Evolutionary conservation across 2,113 vertebrate species (phyloP).

Genomic region (Agelaius tricolor): DNA sequence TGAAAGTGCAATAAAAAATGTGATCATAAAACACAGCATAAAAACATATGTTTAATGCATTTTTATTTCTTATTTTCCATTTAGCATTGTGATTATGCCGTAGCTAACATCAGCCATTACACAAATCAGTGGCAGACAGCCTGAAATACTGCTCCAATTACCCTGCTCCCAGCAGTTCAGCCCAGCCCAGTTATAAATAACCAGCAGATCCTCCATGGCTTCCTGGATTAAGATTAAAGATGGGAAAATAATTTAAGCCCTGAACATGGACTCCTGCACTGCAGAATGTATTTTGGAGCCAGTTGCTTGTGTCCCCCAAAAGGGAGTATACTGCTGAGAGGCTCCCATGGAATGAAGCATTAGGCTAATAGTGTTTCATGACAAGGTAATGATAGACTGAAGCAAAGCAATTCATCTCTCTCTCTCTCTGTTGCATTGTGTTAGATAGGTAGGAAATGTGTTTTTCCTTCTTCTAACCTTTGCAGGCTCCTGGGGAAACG

Average conservation of each 20-base stretch:
- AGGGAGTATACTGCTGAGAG: not conserved
- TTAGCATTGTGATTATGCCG: slow-evolving; percentile 4
- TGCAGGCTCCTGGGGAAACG: not conserved
- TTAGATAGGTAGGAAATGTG: not conserved
- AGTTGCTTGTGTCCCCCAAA: not conserved
- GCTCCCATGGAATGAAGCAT: not conserved
- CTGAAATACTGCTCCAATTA: slow-evolving; percentile 67
- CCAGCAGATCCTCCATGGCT: not conserved
- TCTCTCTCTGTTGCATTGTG: not conserved
- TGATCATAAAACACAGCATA: slow-evolving; percentile 41
- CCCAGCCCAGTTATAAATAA: slow-evolving; percentile 51
- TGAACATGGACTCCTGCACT: not conserved
- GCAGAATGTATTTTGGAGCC: not conserved
- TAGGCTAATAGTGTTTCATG: not conserved
- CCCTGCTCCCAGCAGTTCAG: slow-evolving; percentile 41
- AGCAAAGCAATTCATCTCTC: not conserved
- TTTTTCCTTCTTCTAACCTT: not conserved
- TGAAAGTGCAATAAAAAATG: slow-evolving; percentile 41
- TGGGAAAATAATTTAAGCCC: slow-evolving; percentile 10
- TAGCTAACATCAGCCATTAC: slow-evolving; percentile 37
- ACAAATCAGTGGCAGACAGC: slow-evolving; percentile 22
- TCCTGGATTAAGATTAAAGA: slow-evolving; percentile 56
- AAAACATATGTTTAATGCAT: slow-evolving; percentile 61
- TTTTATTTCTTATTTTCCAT: slow-evolving; percentile 50
- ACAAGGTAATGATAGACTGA: not conserved